phyloP scores from a whole-genome alignment of 2,888 invertebrate genomes.

The Holacanthella duospinosa region DNA sequence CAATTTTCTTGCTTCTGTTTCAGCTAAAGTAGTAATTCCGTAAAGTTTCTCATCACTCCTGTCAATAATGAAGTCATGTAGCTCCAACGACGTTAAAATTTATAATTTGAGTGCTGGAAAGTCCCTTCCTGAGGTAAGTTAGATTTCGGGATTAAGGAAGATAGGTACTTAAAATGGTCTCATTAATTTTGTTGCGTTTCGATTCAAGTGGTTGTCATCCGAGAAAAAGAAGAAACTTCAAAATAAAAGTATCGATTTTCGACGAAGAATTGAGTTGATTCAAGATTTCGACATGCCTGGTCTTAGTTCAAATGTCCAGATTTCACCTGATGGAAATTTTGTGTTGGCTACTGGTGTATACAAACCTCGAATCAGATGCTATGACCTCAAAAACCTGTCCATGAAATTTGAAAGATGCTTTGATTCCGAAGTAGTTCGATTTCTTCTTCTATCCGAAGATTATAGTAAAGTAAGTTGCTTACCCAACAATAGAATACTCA shows the following conservation, averaged over 20 bases:
- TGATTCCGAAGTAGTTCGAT: slow-evolving; percentile 91
- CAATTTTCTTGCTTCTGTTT: too few relatives aligned
- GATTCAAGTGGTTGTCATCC: slow-evolving; percentile 72
- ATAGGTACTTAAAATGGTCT: not conserved
- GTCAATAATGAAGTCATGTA: slow-evolving; percentile 75
- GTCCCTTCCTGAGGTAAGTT: slow-evolving; percentile 92
- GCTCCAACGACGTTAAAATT: slow-evolving; percentile 91
- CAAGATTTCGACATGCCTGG: slow-evolving; percentile 99
- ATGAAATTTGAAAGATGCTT: slow-evolving; percentile 96
- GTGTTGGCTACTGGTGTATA: slow-evolving; percentile 88
- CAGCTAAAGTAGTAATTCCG: too few relatives aligned
- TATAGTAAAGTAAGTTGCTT: slow-evolving; percentile 96
- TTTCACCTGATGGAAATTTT: slow-evolving; percentile 84
- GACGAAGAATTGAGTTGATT: slow-evolving; percentile 84
- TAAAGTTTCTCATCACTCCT: too few relatives aligned
- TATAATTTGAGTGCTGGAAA: slow-evolving; percentile 96
- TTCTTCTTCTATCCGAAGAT: slow-evolving; percentile 86
- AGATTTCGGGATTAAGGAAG: slow-evolving; percentile 42
- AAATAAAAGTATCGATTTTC: slow-evolving; percentile 80
- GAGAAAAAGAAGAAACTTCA: slow-evolving; percentile 63
- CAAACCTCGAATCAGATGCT: slow-evolving; percentile 92
- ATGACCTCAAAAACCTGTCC: slow-evolving; percentile 88
- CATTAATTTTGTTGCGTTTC: not conserved
- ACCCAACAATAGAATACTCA: slow-evolving; percentile 28
- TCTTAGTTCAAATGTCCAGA: slow-evolving; percentile 69